Evolutionary conservation across 2,113 vertebrate species (phyloP), one percentile per base, ranked within the genome.

Genomic region (Cyphomyrus discorhynchus): DNA sequence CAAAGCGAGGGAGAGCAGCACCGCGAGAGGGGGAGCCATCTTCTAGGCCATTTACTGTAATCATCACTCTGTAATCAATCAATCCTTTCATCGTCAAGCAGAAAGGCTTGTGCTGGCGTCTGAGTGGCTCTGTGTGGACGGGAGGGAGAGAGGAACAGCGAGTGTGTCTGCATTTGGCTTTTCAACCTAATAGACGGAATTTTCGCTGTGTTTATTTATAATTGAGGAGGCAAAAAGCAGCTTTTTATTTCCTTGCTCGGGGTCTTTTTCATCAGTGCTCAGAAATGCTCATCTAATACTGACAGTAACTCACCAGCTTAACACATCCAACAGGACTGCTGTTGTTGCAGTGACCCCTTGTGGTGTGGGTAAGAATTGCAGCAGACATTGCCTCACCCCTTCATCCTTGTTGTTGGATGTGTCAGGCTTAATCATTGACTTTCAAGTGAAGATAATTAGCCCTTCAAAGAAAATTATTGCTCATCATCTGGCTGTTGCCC

Each of bases 11-110:
- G 49, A 88, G 92, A 56, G 90, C 39, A 84, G 49, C 89, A 86
- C 84, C 70, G 87, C 94, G 93, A 93, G 93, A 94, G 94, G 95
- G 92, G 94, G 93, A 95, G 92, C 93, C 87, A 92, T 96, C 96
- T 97, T 96, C 93, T 94, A 96, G 95, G 95, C 96, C 95, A 96
- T 96, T 97, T 97, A 95, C 95, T 93, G 95, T 94, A 92, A 96
- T 96, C 96, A 95, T 96, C 94, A 94, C 94, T 95, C 94, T 95
- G 94, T 96, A 96, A 93, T 96, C 93, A 91, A 96, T 96, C 96
- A 95, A 93, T 93, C 94, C 95, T 96, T 96, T 96, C 95, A 96
- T 96, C 95, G 95, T 93, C 92, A 94, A 93, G 94, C 94, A 95
- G 94, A 93, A 93, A 92, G 92, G 92, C 91, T 90, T 93, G 91